Conservation (phyloP, 2,113 vertebrate genomes). For the Geococcyx californianus region DNA sequence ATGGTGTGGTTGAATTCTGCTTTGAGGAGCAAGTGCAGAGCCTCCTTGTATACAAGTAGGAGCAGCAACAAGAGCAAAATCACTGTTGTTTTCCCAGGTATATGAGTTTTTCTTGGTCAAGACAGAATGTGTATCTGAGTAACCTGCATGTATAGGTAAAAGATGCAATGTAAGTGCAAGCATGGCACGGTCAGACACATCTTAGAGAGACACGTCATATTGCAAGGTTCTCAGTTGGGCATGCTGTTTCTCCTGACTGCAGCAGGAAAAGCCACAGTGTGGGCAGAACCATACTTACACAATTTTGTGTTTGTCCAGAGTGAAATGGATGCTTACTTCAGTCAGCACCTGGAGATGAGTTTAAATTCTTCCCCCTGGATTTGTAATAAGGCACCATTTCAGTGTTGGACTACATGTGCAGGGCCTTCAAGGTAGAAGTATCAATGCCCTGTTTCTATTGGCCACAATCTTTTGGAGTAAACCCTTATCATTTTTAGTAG, state of each 20-base stretch:
- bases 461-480: not conserved
- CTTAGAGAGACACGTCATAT: not conserved
- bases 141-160: not conserved
- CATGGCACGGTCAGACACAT: not conserved
- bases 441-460: not conserved
- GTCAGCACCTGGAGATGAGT: not conserved
- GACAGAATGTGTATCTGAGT: not conserved
- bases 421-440: not conserved
- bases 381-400: not conserved
- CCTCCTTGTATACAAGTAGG: not conserved
- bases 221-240: accelerated
- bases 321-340: not conserved
- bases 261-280: not conserved
- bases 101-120: not conserved
- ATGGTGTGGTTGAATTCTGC: not conserved
- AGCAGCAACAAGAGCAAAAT: not conserved
- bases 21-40: not conserved
- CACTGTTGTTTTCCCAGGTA: not conserved
- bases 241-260: not conserved
- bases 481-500: not conserved
- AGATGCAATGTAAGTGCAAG: not conserved
- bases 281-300: accelerated
- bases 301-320: not conserved
- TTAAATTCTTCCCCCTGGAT: not conserved
- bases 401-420: not conserved